phyloP scores from a whole-genome alignment of 35 echinoderm and acorn worm species.

The Apostichopus japonicus region DNA sequence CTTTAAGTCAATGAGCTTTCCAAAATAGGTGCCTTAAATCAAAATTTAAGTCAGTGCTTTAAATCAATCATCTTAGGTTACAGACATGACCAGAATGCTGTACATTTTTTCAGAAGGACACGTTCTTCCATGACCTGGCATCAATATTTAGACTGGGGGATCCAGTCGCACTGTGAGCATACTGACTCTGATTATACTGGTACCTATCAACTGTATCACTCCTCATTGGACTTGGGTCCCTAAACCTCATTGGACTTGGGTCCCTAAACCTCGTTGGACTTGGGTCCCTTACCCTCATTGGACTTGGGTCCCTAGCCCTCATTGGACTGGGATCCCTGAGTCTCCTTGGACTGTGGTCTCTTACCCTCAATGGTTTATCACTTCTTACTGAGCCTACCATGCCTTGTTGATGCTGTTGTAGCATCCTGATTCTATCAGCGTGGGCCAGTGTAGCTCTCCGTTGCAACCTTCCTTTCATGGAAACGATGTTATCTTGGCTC shows the following conservation, averaged over 20 bases:
- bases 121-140: constrained; percentile 37
- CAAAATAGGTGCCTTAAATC: too few relatives aligned
- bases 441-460: constrained; percentile 3
- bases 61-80: too few relatives aligned
- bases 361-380: neutral
- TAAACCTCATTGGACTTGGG: constrained; percentile 13
- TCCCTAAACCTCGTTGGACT: neutral
- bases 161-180: neutral
- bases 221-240: constrained; percentile 19
- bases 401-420: neutral
- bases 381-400: neutral
- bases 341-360: constrained; percentile 48
- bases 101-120: constrained; percentile 10
- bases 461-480: neutral
- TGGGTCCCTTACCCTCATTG: constrained; percentile 24
- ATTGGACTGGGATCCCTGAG: constrained; percentile 41
- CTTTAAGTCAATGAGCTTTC: too few relatives aligned
- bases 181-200: constrained; percentile 10
- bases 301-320: constrained; percentile 21
- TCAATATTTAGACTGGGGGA: neutral
- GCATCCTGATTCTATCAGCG: constrained; percentile 27
- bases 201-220: neutral
- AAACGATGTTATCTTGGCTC: constrained; percentile 1
- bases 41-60: too few relatives aligned
- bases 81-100: too few relatives aligned